phyloP scores from a whole-genome alignment of 2,888 invertebrate species.

The Theristus sp. region DNA sequence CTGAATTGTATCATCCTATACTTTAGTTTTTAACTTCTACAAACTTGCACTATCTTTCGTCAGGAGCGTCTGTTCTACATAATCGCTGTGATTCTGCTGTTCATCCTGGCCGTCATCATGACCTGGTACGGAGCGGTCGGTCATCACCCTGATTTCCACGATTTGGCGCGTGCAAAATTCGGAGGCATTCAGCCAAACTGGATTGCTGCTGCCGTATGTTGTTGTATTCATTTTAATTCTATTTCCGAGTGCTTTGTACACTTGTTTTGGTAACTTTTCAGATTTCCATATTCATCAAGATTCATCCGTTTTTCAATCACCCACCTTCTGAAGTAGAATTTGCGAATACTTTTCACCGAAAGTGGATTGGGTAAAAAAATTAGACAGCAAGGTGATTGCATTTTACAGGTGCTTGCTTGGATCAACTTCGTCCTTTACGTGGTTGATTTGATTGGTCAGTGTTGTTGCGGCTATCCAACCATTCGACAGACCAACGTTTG shows the following conservation, averaged over 20 bases:
- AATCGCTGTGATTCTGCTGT: background rate
- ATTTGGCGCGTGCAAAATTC: background rate
- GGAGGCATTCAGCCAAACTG: background rate
- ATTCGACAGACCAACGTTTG: background rate
- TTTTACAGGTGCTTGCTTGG: background rate
- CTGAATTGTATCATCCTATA: too few species aligned
- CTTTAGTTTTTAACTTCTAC: too few species aligned
- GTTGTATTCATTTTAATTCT: background rate
- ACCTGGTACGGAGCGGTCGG: background rate
- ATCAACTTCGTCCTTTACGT: background rate
- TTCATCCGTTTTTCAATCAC: too few species aligned
- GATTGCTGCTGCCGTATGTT: background rate
- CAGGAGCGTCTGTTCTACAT: background rate
- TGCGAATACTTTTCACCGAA: too few species aligned
- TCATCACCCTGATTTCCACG: background rate
- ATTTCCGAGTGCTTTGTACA: background rate
- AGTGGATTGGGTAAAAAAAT: too few species aligned
- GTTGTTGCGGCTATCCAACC: background rate
- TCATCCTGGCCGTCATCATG: background rate
- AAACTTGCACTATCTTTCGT: too few species aligned
- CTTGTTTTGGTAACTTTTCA: background rate
- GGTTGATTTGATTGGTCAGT: background rate
- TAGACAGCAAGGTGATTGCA: background rate
- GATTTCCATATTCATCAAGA: background rate
- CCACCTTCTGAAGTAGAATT: too few species aligned